Evolutionary conservation across 2,797 vertebrate genomes (phyloP), one percentile per base, ranked within the genome.

Genomic region (Harpagifer antarcticus): DNA sequence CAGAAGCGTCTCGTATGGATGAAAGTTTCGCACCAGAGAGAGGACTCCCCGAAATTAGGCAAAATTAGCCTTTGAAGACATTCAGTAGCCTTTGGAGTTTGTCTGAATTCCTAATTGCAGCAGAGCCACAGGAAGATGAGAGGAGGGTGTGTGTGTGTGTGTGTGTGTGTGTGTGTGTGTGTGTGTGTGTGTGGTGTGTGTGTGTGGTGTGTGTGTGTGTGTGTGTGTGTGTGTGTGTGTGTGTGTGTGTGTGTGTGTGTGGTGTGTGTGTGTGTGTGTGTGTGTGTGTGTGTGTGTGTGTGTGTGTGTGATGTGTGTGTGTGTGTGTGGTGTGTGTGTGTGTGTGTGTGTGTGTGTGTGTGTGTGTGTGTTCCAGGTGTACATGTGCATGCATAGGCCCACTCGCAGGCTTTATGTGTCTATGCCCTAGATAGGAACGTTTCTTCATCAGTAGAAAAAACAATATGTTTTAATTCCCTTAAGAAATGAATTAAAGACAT

Each of bases 51-150:
- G 11, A 92, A 93, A 94, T 94, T 89, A 92, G 79, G 81, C 74
- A 74, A 81, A 90, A 92, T 91, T 92, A 91, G 89, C 89, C 93
- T 95, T 95, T 95, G 94, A 95, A 95, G 91, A 90, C 91, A 81
- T 78, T 66, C 76, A 62, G 80, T 83, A 74, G 90, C 86, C 84
- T 88, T 89, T 88, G 88, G 88, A 91, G 88, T 88, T 82, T 47
- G 57, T 68, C 78, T 79, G 79, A 87, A 84, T 89, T 84, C 84
- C 72, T 88, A 92, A 92, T 89, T 90, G 82, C 80, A 75, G 85
- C 72, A 60, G 83, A 87, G 76, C 78, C 58, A 82, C 60, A 3
- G 50, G 70, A 81, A 89, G 78, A 89, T 89, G 70, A 90, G 79
- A 81, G 67, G 68, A 80, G 56, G 43, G 83, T 16, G 42, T 27